phyloP scores from a whole-genome alignment of 2,888 invertebrate species.

The Pseudoips prasinana region DNA sequence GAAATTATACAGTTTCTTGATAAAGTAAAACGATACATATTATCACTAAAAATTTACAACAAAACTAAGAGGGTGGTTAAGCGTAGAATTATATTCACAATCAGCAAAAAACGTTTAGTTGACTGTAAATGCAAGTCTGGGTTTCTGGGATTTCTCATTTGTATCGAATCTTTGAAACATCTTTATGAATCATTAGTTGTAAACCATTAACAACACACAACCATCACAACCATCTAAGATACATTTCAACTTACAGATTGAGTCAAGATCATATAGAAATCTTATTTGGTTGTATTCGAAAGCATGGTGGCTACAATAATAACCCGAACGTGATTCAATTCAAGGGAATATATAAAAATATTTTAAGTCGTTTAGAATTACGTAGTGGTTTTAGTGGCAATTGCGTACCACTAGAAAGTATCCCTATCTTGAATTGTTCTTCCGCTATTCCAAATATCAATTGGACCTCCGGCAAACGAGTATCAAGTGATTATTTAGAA shows the following conservation, averaged over 20 bases:
- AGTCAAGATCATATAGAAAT: slow-evolving; percentile 17
- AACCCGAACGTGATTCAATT: slow-evolving; percentile 21
- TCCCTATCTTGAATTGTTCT: slow-evolving; percentile 9
- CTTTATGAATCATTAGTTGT: slow-evolving; percentile 3
- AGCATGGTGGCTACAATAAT: slow-evolving; percentile 19
- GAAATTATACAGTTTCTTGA: slow-evolving; percentile 2
- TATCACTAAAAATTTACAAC: slow-evolving; percentile 6
- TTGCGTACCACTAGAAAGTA: slow-evolving; percentile 14
- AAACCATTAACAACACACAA: no score
- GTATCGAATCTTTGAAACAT: slow-evolving; percentile 12
- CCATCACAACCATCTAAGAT: no score
- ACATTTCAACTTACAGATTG: slow-evolving; percentile 7
- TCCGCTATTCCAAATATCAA: slow-evolving; percentile 6
- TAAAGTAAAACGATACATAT: slow-evolving; percentile 6
- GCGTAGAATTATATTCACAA: no score
- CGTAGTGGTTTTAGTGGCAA: slow-evolving; percentile 9
- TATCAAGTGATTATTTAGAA: no score
- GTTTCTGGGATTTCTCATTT: slow-evolving; percentile 15
- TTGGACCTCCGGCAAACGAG: no score
- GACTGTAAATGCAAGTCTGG: slow-evolving; percentile 17
- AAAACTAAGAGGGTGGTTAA: slow-evolving; percentile 6
- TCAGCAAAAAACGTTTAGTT: no score
- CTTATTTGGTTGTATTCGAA: slow-evolving; percentile 11
- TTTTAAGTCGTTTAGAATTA: slow-evolving; percentile 10
- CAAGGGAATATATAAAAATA: slow-evolving; percentile 14